Conservation (phyloP, 2,888 invertebrate genomes). For the Drosophila conformis region DNA sequence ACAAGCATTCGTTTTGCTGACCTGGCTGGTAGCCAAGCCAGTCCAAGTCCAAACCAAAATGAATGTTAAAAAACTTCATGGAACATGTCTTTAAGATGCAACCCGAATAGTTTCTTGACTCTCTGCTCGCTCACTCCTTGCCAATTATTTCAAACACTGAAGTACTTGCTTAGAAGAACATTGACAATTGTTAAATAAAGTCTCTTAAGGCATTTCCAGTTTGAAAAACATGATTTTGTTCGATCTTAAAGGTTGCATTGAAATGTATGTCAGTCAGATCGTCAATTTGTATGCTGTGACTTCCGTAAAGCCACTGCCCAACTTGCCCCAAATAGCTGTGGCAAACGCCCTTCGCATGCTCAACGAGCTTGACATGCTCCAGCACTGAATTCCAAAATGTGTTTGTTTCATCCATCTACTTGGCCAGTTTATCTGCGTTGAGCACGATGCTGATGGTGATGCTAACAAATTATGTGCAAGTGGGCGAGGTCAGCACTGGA, state of each 20-base stretch:
- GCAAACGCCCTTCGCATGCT: slow-evolving; percentile 21
- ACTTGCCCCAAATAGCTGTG: slow-evolving; percentile 34
- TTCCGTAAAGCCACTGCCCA: slow-evolving; percentile 29
- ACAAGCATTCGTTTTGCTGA: slow-evolving; percentile 33
- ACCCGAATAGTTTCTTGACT: background rate
- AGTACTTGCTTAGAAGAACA: slow-evolving; percentile 10
- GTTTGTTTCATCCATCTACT: slow-evolving; percentile 2
- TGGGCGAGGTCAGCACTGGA: slow-evolving; percentile 39
- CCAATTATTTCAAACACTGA: slow-evolving; percentile 20
- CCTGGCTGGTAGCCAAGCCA: slow-evolving; percentile 13
- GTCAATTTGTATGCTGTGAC: slow-evolving; percentile 60
- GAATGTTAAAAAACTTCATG: background rate
- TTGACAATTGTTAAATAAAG: slow-evolving; percentile 20
- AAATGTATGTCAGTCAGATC: slow-evolving; percentile 46
- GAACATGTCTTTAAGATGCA: slow-evolving; percentile 12
- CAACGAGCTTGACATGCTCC: slow-evolving; percentile 24
- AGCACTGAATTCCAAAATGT: slow-evolving; percentile 33
- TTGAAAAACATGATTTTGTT: slow-evolving; percentile 44
- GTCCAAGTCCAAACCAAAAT: background rate
- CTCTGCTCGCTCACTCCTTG: background rate
- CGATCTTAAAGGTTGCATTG: slow-evolving; percentile 33
- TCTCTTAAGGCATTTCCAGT: slow-evolving; percentile 5
- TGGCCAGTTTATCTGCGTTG: slow-evolving; percentile 49
- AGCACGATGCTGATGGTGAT: slow-evolving; percentile 31
- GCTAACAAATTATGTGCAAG: slow-evolving; percentile 54